These are phyloP conservation scores for Rallus limicola DNA, from an alignment of 2,113 vertebrate genomes.

Conservation along the genomic window DNA sequence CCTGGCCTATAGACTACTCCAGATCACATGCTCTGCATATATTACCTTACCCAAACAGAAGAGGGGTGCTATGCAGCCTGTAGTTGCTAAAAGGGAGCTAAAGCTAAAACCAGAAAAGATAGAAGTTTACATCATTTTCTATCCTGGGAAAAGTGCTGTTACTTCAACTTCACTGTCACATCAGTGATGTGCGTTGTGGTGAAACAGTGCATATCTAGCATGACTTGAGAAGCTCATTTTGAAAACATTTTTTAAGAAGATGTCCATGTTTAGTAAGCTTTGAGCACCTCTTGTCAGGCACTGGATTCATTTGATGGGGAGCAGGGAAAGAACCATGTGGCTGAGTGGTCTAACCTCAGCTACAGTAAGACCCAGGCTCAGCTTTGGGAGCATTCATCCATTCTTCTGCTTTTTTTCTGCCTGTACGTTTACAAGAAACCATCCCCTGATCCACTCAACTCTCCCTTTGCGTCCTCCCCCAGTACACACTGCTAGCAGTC, in stretches of 20 bases:
- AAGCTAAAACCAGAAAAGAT: not conserved
- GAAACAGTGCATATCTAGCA: not conserved
- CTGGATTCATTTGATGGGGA: not conserved
- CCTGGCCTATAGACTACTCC: not conserved
- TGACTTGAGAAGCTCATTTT: not conserved
- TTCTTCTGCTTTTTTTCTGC: rapidly evolving
- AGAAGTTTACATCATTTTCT: not conserved
- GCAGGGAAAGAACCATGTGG: not conserved
- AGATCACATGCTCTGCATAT: not conserved
- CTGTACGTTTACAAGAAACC: not conserved
- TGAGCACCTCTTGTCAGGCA: not conserved
- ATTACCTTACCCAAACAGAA: not conserved
- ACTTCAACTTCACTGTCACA: not conserved
- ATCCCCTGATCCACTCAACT: not conserved
- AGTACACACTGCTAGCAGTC: not conserved
- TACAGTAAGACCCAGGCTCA: not conserved
- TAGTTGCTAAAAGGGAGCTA: not conserved
- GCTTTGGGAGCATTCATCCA: not conserved
- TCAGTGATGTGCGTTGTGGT: not conserved
- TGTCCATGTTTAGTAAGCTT: not conserved
- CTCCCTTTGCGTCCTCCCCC: not conserved
- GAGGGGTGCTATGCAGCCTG: not conserved
- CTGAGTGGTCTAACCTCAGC: not conserved
- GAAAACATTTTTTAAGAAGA: not conserved
- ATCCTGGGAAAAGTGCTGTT: not conserved